Percentiles rank a stretch among this genome's conserved stretches.
Conservation (phyloP, 2,797 vertebrate genomes). For the Petrocephalus schoutedeni region DNA sequence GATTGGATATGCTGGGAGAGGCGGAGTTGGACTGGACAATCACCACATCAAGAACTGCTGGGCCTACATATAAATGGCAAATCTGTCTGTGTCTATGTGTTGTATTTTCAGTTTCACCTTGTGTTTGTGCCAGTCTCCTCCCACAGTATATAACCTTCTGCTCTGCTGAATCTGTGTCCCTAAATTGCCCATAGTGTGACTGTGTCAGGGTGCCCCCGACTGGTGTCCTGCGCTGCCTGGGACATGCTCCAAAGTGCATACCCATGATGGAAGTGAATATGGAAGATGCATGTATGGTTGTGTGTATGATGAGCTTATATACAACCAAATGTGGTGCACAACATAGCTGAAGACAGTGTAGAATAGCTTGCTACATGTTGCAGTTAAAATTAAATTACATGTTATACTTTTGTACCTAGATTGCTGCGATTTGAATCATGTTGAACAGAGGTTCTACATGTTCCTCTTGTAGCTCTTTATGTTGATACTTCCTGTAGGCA, state of each 20-base stretch:
- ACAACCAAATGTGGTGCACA: background rate
- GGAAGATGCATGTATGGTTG: background rate
- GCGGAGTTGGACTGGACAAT: background rate
- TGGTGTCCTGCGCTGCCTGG: background rate
- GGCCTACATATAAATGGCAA: background rate
- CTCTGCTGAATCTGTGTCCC: background rate
- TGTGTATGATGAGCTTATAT: background rate
- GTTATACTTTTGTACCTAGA: background rate
- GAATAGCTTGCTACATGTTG: background rate
- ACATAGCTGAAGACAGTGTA: background rate
- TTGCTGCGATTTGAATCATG: background rate
- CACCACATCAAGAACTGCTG: background rate
- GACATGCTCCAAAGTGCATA: background rate
- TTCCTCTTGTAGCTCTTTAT: background rate
- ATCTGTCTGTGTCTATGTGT: background rate
- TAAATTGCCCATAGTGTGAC: background rate
- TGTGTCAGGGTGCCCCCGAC: background rate
- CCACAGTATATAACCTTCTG: background rate
- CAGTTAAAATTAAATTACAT: background rate
- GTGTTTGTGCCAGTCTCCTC: background rate
- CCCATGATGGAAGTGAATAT: background rate
- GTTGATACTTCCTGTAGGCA: background rate
- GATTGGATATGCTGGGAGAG: no score
- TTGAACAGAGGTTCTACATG: background rate
- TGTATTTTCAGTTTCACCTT: background rate